Evolutionary conservation across 2,888 invertebrate species (phyloP).

Genomic region (Isotomurus palustris): DNA sequence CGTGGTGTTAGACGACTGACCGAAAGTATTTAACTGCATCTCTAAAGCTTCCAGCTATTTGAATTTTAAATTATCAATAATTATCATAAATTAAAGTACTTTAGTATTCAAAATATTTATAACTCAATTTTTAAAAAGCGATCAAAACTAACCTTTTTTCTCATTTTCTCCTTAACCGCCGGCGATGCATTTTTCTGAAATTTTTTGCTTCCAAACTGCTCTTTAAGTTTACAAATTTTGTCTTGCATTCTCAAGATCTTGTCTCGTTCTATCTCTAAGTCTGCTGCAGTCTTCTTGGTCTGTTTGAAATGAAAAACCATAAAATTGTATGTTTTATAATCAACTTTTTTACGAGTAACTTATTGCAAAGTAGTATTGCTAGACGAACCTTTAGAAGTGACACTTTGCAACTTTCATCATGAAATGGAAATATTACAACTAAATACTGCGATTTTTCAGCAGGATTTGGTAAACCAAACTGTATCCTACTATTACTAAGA

Average conservation of each 20-base stretch:
- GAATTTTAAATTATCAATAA: no score
- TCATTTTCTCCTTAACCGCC: conserved; percentile 33
- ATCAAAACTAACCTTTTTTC: conserved; percentile 20
- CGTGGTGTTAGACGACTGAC: background rate
- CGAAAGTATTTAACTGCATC: conserved; percentile 22
- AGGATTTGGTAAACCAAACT: conserved; percentile 17
- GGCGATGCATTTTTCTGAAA: conserved; percentile 31
- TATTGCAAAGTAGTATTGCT: no score
- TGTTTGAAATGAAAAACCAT: no score
- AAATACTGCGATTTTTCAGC: conserved; percentile 9
- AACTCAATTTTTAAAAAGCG: no score
- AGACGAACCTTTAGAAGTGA: background rate
- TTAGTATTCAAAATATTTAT: no score
- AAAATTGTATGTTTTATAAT: no score
- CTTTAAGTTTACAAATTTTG: conserved; percentile 28
- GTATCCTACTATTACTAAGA: conserved; percentile 15
- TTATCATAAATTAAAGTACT: no score
- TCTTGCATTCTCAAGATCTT: conserved; percentile 29
- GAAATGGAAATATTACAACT: conserved; percentile 18
- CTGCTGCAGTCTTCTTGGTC: no score
- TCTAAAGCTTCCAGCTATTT: conserved; percentile 26
- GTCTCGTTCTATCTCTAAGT: background rate
- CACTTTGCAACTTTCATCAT: conserved; percentile 17
- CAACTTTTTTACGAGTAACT: no score
- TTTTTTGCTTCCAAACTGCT: conserved; percentile 21